phyloP scores from a whole-genome alignment of 2,797 vertebrate species.

The Rhinella marina region DNA sequence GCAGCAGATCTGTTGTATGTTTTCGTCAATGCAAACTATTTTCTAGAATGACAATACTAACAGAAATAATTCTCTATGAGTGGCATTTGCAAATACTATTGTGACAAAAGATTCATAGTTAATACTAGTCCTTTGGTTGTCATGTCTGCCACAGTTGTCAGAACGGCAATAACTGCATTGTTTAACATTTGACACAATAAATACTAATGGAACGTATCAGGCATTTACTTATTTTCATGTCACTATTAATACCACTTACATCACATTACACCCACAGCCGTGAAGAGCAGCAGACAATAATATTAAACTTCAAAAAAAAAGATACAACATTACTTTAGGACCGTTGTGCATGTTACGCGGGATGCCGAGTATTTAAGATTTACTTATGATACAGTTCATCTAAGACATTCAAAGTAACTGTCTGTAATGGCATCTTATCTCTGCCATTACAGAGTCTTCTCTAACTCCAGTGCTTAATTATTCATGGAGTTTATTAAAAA shows the following conservation, averaged over 20 bases:
- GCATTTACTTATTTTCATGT: slow-evolving; percentile 54
- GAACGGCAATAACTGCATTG: slow-evolving; percentile 41
- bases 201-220: slow-evolving; percentile 55
- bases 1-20: background rate
- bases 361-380: slow-evolving; percentile 36
- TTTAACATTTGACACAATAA: slow-evolving; percentile 59
- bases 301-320: slow-evolving; percentile 42
- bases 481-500: slow-evolving; percentile 58
- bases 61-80: slow-evolving; percentile 32
- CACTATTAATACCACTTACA: slow-evolving; percentile 48
- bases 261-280: slow-evolving; percentile 54
- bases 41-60: slow-evolving; percentile 43
- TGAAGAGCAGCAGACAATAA: slow-evolving; percentile 32
- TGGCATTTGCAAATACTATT: slow-evolving; percentile 56
- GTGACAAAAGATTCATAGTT: slow-evolving; percentile 60
- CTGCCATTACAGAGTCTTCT: slow-evolving; percentile 37
- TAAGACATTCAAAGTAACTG: slow-evolving; percentile 43
- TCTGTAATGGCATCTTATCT: slow-evolving; percentile 51
- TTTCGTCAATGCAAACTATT: background rate
- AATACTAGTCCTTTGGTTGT: slow-evolving; percentile 33
- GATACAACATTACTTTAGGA: slow-evolving; percentile 15
- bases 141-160: slow-evolving; percentile 33
- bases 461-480: slow-evolving; percentile 37
- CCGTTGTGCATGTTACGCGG: slow-evolving; percentile 17
- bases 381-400: slow-evolving; percentile 50